Percentiles rank a stretch among this genome's conserved stretches.
Evolutionary conservation across 2,113 vertebrate genomes (phyloP).

Genomic region (Sylvia atricapilla): DNA sequence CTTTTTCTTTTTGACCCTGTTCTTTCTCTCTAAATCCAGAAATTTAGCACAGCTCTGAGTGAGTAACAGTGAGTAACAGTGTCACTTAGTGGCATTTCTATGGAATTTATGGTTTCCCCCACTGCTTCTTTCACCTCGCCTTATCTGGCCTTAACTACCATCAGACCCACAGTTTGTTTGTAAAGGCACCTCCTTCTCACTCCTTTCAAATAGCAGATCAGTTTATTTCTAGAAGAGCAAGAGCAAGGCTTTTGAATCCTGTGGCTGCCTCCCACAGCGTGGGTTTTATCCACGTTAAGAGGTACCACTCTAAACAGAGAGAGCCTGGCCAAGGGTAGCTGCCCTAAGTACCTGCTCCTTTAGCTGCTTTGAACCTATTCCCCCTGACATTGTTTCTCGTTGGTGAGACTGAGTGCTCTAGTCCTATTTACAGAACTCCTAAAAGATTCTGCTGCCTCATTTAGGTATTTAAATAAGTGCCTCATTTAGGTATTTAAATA

Average conservation of each 20-base stretch:
- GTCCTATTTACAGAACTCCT: not conserved
- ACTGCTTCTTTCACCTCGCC: not conserved
- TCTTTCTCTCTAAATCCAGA: not conserved
- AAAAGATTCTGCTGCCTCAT: not conserved
- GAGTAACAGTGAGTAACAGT: not conserved
- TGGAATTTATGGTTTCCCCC: not conserved
- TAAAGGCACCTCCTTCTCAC: not conserved
- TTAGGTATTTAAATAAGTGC: not conserved
- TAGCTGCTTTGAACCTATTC: not conserved
- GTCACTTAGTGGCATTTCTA: not conserved
- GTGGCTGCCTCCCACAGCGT: not conserved
- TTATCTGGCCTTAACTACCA: not conserved
- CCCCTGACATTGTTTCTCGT: not conserved
- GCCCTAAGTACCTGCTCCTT: not conserved
- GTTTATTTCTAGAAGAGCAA: not conserved
- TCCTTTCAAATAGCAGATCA: not conserved
- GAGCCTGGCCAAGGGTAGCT: not conserved
- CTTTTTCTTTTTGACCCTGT: not conserved
- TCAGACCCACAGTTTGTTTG: not conserved
- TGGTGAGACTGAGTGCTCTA: not conserved
- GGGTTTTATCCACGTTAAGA: not conserved
- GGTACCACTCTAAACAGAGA: not conserved
- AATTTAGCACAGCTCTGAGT: not conserved
- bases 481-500: not conserved
- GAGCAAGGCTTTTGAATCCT: not conserved